Percentiles rank a stretch among this genome's conserved stretches.
These are phyloP conservation scores for Homarus gammarus DNA, from an alignment of 2,888 invertebrate genomes.

Conservation along the genomic window DNA sequence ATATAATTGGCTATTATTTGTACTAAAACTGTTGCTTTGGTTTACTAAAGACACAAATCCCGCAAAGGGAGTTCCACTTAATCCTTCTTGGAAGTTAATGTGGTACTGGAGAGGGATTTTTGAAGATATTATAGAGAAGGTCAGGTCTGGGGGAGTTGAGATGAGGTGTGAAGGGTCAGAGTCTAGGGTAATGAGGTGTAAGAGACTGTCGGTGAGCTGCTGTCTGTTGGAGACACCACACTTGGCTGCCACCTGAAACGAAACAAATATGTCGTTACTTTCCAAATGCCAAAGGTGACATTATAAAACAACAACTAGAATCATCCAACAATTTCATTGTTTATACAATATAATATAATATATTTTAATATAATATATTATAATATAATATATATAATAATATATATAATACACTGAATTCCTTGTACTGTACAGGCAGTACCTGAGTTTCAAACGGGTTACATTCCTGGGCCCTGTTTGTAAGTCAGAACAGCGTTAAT, in stretches of 20 bases:
- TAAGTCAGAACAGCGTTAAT: too few species aligned
- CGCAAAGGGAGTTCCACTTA: constrained; percentile 10
- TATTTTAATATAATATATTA: too few species aligned
- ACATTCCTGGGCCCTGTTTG: too few species aligned
- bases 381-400: too few species aligned
- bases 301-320: neutral
- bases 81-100: constrained; percentile 15
- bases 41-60: constrained; percentile 13
- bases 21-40: constrained; percentile 46
- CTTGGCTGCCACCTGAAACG: constrained; percentile 66
- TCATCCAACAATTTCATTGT: too few species aligned
- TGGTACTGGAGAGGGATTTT: constrained; percentile 14
- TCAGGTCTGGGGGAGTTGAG: neutral
- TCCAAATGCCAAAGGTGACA: neutral
- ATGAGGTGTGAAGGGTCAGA: constrained; percentile 21
- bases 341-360: too few species aligned
- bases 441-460: too few species aligned
- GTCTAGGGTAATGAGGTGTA: constrained; percentile 60
- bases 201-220: constrained; percentile 62
- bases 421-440: too few species aligned
- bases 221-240: constrained; percentile 64
- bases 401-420: too few species aligned
- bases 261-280: neutral
- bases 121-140: neutral
- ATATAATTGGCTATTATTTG: constrained; percentile 48